Evolutionary conservation across 2,888 invertebrate species (phyloP).

Genomic region (Agrochola circellaris): DNA sequence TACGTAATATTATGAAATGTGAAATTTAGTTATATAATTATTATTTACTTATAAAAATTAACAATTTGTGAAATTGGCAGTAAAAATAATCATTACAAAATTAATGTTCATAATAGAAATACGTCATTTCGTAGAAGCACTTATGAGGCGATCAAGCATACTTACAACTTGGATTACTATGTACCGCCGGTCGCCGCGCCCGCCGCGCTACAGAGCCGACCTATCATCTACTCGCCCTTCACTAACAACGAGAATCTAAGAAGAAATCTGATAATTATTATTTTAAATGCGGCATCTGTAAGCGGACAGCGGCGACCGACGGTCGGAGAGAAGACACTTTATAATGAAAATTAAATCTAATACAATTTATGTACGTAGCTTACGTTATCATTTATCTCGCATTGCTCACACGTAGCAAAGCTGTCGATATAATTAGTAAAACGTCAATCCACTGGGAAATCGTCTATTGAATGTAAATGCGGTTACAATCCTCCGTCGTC

Average conservation of each 20-base stretch:
- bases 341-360: conserved; percentile 86
- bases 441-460: conserved; percentile 77
- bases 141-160: conserved; percentile 88
- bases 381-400: conserved; percentile 74
- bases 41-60: conserved; percentile 78
- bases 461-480: conserved; percentile 83
- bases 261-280: conserved; percentile 81
- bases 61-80: conserved; percentile 89
- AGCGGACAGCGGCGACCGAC: conserved; percentile 76
- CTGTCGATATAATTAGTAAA: conserved; percentile 73
- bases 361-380: conserved; percentile 83
- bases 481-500: conserved; percentile 76
- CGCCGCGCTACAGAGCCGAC: conserved; percentile 60
- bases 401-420: conserved; percentile 76
- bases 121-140: conserved; percentile 86
- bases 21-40: conserved; percentile 77
- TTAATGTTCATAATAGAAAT: conserved; percentile 80
- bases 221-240: conserved; percentile 73
- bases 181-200: conserved; percentile 72
- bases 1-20: conserved; percentile 84
- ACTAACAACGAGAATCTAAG: conserved; percentile 79
- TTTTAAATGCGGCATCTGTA: conserved; percentile 78
- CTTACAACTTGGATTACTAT: conserved; percentile 81
- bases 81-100: conserved; percentile 79
- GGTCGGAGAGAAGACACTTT: conserved; percentile 82